A percentile compares a stretch with the other conserved stretches of the same genome.
These are phyloP conservation scores for Triplophysa tibetana DNA, from an alignment of 2,113 vertebrate genomes.

Conservation along the genomic window DNA sequence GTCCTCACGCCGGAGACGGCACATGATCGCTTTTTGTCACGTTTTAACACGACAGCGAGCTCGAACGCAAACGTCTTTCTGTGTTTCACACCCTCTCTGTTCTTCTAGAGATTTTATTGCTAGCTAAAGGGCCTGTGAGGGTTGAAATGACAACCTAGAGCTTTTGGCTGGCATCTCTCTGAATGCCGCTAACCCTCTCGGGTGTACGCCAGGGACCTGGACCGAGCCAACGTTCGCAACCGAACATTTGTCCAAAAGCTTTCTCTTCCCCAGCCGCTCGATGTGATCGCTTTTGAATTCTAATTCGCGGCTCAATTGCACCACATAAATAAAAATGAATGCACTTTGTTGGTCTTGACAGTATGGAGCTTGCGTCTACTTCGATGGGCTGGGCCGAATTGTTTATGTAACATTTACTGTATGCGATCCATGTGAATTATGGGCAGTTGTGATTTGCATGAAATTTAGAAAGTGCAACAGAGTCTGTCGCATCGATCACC, in stretches of 20 bases:
- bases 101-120: conserved; percentile 80
- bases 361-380: conserved; percentile 19
- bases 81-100: conserved; percentile 66
- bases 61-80: background rate
- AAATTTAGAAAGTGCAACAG: conserved; percentile 42
- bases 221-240: conserved; percentile 17
- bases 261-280: conserved; percentile 29
- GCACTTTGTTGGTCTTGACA: conserved; percentile 5
- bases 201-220: conserved; percentile 64
- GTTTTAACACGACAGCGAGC: background rate
- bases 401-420: conserved; percentile 30
- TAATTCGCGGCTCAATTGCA: conserved; percentile 5
- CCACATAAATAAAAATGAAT: conserved; percentile 33
- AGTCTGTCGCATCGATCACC: conserved; percentile 57
- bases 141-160: conserved; percentile 83
- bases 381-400: background rate
- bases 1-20: background rate
- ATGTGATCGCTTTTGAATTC: conserved; percentile 27
- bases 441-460: conserved; percentile 54
- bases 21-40: background rate
- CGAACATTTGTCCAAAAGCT: conserved; percentile 45
- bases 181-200: conserved; percentile 76
- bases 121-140: conserved; percentile 82
- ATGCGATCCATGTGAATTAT: conserved; percentile 30
- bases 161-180: conserved; percentile 77